Conservation (phyloP, 2,797 vertebrate species). For the Thaleichthys pacificus region DNA sequence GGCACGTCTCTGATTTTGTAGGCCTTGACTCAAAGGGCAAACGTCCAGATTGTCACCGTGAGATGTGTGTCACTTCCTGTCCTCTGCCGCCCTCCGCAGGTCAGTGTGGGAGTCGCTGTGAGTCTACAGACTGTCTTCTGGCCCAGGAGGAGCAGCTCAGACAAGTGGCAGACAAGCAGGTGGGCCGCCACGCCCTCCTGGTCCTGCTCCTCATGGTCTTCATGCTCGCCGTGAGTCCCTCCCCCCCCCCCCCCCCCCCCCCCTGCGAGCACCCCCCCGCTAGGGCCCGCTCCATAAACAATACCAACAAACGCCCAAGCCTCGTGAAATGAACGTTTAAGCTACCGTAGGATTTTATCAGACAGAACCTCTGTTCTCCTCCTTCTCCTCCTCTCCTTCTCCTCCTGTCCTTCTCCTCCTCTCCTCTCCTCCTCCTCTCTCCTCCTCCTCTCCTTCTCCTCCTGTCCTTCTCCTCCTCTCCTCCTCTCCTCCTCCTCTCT, state of each 20-base stretch:
- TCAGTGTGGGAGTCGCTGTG: slow-evolving; percentile 79
- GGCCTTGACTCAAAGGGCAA: too few species aligned
- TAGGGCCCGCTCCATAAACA: slow-evolving; percentile 11
- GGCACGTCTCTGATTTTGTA: too few species aligned
- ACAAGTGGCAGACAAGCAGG: slow-evolving; percentile 80
- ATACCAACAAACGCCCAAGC: neutral
- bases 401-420: slow-evolving; percentile 21
- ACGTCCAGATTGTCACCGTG: neutral
- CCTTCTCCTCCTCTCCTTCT: slow-evolving; percentile 10
- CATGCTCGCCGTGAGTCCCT: slow-evolving; percentile 86
- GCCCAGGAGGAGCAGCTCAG: slow-evolving; percentile 83
- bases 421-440: slow-evolving; percentile 8
- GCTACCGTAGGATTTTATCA: slow-evolving; percentile 21
- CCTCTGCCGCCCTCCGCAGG: slow-evolving; percentile 64
- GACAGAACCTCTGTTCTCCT: neutral
- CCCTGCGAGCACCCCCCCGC: too few species aligned
- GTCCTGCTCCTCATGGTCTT: slow-evolving; percentile 85
- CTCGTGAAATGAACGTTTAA: neutral
- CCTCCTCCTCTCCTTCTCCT: too few species aligned
- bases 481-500: slow-evolving; percentile 17
- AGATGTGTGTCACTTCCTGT: neutral
- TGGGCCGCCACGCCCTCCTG: slow-evolving; percentile 86
- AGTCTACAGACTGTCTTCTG: slow-evolving; percentile 82
- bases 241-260: neutral
- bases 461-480: neutral